Base-by-base conservation (phyloP, 2,888 invertebrate genomes). In the Patella caerulea region DNA sequence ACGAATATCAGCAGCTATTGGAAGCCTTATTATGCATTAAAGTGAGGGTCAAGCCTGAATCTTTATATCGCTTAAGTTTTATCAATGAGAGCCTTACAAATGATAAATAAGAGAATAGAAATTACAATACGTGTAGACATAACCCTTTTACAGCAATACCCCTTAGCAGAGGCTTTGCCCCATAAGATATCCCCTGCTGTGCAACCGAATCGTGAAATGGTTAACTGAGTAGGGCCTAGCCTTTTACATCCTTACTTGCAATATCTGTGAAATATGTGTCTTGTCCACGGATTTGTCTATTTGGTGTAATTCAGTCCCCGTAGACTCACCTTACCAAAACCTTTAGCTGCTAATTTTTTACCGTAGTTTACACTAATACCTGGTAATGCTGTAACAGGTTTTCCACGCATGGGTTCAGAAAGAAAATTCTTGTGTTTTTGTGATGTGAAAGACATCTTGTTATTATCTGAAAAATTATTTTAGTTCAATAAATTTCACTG, bases 361-460 rank as follows among this genome's bases (percentile, higher is more conserved):
- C 99, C 99, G 70, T 99, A 93, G 55, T 88, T 96, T 91, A 96
- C 96, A 56, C 99, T 99, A 83, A 99, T 96, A 75, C 99, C 99
- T 76, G 99, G 98, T 84, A 99, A 93, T 90, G 98, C 98, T 0
- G 96, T 96, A 52, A 98, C 97, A 71, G 95, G 94, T 89, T 98
- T 98, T 2, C 97, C 96, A 2, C 96, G 96, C 97, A 98, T 98
- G 0, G 98, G 97, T 91, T 98, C 98, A 0, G 95, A 95, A 11
- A 97, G 95, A 92, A 98, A 98, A 92, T 97, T 97, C 82, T 95
- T 94, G 92, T 97, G 97, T 92, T 98, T 98, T 91, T 97, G 96
- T 19, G 97, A 97, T 87, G 98, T 98, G 82, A 95, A 95, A 81
- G 96, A 95, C 96, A 96, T 96, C 11, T n/a, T 75, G 12, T 52